Conservation (phyloP, 2,113 vertebrate species). For the Agapornis roseicollis region DNA sequence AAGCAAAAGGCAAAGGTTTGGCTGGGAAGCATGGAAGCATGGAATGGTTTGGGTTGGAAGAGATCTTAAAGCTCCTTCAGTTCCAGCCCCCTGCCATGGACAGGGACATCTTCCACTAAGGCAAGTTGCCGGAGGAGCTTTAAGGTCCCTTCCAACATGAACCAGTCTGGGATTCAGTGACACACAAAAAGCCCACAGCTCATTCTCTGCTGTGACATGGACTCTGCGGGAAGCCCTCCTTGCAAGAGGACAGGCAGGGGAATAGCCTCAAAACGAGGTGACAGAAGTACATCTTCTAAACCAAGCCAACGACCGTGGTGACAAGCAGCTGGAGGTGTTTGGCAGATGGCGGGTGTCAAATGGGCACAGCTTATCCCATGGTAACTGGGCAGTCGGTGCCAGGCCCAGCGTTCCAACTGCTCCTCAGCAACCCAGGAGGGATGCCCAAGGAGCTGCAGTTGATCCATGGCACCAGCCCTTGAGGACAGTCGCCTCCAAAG, state of each 20-base stretch:
- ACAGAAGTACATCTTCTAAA: neutral
- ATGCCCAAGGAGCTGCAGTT: neutral
- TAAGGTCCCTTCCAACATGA: neutral
- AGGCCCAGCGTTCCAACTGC: neutral
- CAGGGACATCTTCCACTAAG: neutral
- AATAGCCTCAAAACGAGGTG: neutral
- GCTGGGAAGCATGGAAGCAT: neutral
- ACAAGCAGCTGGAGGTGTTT: neutral
- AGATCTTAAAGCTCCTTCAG: neutral
- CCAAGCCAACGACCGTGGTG: neutral
- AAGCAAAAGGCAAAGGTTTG: neutral
- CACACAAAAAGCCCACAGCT: neutral
- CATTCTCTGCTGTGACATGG: neutral
- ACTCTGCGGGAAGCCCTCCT: neutral
- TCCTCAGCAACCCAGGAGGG: neutral
- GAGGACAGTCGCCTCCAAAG: neutral
- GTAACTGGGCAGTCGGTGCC: too few relatives aligned
- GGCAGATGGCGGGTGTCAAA: too few relatives aligned
- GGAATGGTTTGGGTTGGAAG: neutral
- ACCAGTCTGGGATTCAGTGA: neutral
- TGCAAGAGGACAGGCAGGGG: neutral
- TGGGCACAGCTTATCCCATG: too few relatives aligned
- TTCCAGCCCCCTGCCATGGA: neutral
- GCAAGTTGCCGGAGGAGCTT: neutral
- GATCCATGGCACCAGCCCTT: neutral